phyloP scores from a whole-genome alignment of 2,888 invertebrate genomes.

The Rotaria sp. region DNA sequence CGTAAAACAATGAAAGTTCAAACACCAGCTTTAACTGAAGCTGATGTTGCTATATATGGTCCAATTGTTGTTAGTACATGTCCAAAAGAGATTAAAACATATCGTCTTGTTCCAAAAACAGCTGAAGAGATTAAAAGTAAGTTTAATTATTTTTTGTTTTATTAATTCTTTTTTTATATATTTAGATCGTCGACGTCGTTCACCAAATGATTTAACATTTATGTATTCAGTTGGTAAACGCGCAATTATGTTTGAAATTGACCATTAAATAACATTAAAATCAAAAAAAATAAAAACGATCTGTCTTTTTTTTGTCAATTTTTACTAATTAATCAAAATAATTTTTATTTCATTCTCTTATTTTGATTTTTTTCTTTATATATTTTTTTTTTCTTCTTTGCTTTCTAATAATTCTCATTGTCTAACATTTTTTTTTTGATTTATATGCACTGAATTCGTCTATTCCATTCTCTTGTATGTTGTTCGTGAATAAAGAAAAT shows the following conservation, averaged over 20 bases:
- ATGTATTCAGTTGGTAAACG: background rate
- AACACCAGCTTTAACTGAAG: constrained; percentile 11
- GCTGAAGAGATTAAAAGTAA: constrained; percentile 22
- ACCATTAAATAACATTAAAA: background rate
- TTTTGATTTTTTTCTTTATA: background rate
- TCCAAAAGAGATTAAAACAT: background rate
- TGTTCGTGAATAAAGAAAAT: background rate
- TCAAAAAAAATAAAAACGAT: background rate
- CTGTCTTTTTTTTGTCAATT: background rate
- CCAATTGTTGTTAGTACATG: background rate
- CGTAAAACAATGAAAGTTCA: constrained; percentile 29
- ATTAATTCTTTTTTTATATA: background rate
- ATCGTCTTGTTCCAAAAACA: constrained; percentile 7
- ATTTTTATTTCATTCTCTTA: background rate
- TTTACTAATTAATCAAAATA: background rate
- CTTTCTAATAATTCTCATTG: background rate
- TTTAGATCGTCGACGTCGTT: constrained; percentile 3
- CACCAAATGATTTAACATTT: background rate
- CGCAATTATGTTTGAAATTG: background rate
- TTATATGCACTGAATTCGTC: background rate
- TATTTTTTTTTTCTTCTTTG: background rate
- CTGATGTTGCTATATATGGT: background rate
- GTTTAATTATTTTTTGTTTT: background rate
- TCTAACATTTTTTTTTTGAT: background rate
- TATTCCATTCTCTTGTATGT: background rate